phyloP scores from a whole-genome alignment of 2,113 vertebrate species.

The Psammodynastes pulverulentus region DNA sequence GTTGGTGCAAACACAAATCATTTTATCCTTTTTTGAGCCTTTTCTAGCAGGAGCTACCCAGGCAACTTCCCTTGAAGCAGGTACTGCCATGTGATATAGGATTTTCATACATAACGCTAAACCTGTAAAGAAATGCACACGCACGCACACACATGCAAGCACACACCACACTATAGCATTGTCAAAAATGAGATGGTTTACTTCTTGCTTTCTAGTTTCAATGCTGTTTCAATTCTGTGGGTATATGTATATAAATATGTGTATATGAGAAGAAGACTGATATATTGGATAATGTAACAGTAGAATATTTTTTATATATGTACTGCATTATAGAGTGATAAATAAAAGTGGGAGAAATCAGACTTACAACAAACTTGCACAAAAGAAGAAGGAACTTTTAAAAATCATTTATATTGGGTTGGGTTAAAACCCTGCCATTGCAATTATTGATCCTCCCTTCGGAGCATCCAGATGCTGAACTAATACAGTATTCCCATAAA shows the following conservation, averaged over 20 bases:
- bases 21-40: constrained; percentile 8
- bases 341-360: not conserved
- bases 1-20: not conserved
- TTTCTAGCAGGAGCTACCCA: constrained; percentile 11
- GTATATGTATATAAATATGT: not conserved
- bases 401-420: not conserved
- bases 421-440: not conserved
- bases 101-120: not conserved
- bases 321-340: not conserved
- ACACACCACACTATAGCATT: not conserved
- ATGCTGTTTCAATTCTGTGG: not conserved
- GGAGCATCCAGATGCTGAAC: not conserved
- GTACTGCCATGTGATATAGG: not conserved
- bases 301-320: not conserved
- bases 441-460: not conserved
- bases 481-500: not conserved
- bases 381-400: not conserved
- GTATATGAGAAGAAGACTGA: not conserved
- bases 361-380: not conserved
- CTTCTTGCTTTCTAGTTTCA: not conserved
- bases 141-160: no score
- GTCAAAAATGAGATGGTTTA: not conserved
- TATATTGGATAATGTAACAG: not conserved
- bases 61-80: fast-evolving
- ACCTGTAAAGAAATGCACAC: not conserved